Evolutionary conservation across 2,888 invertebrate genomes (phyloP), one percentile per base, ranked within the genome.

Genomic region (Oligia strigilis): DNA sequence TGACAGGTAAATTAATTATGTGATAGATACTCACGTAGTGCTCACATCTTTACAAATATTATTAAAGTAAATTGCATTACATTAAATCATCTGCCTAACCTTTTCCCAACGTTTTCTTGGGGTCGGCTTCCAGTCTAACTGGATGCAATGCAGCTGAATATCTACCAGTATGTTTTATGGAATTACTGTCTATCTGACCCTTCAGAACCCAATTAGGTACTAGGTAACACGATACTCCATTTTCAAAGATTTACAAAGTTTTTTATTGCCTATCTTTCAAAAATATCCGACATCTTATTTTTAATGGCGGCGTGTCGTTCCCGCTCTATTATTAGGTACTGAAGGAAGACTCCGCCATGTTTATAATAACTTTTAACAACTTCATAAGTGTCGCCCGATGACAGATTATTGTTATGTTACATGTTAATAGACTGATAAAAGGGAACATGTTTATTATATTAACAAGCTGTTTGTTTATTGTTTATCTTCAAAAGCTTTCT

Each of bases 281-380:
- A 78, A 64, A 78, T 40, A 72, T 6, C 4, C 17, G 3, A 29
- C 29, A 0, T 46, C 49, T 70, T n/a, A 64, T 40, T 62, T 60
- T 13, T 19, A 69, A 43, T 72, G 62, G 69, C 79, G 67, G 49
- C 65, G 40, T 55, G 19, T 62, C 17, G 62, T 49, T 62, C 74
- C 72, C 65, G 60, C 66, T 23, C 77, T 49, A 60, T 69, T 74
- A 60, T 46, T 46, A 46, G 40, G 52, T 74, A 75, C 55, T 14
- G 4, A 55, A 65, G 17, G 9, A 66, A 62, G 49, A 23, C 60
- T 4, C 40, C 40, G 29, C 60, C 67, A 72, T 79, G 80, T 81
- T 85, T 84, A 76, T 78, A 76, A 62, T 74, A 76, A 75, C n/a
- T 78, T 77, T 69, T 76, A 76, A 80, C 76, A 84, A 77, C 78